Evolutionary conservation across 2,113 vertebrate genomes (phyloP).

Genomic region (Chionodraco myersi): DNA sequence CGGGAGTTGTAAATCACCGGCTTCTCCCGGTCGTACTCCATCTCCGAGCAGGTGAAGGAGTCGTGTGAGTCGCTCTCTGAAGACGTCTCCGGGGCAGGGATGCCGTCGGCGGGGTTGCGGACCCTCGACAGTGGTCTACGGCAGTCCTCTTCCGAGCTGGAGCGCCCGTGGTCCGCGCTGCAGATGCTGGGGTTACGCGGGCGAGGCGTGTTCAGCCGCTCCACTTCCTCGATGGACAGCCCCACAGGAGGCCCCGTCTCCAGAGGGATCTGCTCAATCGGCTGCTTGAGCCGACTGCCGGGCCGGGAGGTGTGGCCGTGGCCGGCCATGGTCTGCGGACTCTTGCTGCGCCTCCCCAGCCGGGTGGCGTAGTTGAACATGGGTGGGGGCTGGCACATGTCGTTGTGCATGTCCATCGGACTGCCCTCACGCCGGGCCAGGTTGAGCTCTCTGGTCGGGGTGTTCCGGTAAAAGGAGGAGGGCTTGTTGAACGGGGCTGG

Average conservation of each 20-base stretch:
- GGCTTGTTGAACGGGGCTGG: constrained; percentile 95
- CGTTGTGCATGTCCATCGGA: constrained; percentile 88
- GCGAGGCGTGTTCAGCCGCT: constrained; percentile 96
- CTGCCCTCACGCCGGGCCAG: constrained; percentile 91
- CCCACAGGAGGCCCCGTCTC: constrained; percentile 93
- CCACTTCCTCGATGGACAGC: constrained; percentile 96
- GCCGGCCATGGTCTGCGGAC: constrained; percentile 91
- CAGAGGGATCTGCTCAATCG: constrained; percentile 91
- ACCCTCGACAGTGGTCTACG: constrained; percentile 92
- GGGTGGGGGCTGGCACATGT: constrained; percentile 89
- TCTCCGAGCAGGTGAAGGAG: constrained; percentile 99
- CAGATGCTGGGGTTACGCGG: constrained; percentile 97
- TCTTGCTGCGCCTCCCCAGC: constrained; percentile 95
- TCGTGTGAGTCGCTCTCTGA: constrained; percentile 99
- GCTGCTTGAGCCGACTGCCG: constrained; percentile 94
- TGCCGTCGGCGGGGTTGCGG: constrained; percentile 94
- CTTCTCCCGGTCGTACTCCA: constrained; percentile 97
- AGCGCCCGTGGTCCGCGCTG: constrained; percentile 96
- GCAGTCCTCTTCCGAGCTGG: constrained; percentile 95
- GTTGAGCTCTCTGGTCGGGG: constrained; percentile 93
- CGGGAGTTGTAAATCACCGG: constrained; percentile 90
- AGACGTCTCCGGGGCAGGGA: constrained; percentile 94
- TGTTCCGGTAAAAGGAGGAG: constrained; percentile 92
- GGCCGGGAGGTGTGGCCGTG: constrained; percentile 89
- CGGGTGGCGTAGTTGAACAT: constrained; percentile 93